Base-by-base conservation (phyloP, 2,888 invertebrate species). In the Leptothorax acervorum region DNA sequence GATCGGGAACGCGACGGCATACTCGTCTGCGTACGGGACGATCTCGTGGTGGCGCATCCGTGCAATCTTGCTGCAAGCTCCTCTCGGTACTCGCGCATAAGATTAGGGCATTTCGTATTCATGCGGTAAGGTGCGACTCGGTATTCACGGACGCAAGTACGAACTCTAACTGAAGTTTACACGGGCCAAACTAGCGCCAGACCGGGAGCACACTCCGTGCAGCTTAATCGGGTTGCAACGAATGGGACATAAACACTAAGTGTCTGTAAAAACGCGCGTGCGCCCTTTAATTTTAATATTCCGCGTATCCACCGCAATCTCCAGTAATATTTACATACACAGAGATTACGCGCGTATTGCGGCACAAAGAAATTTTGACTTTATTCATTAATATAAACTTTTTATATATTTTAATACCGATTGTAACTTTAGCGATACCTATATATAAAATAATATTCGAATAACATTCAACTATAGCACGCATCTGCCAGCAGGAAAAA, bases 61-160 rank as follows among this genome's bases (percentile, higher is more conserved):
- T 57, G 70, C 85, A 85, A 85, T 85, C 82, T 76, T 83, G 85
- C 71, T 48, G 57, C 68, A 53, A 85, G 39, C 62, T 74, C 35
- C 76, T 60, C 74, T 65, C 74, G 63, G 28, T 71, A 83, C 39
- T 42, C 57, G 51, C 73, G 68, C 82, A 65, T 76, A 87, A 89
- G 88, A 91, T 90, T 90, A 90, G 87, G 74, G 85, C 84, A 90
- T 91, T 90, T 90, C 86, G 90, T 91, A 90, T 89, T 91, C 90
- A 90, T 87, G 86, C 82, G 85, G 86, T 87, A 87, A 89, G 90
- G 87, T 86, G 88, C 85, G 86, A 86, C 87, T 86, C 86, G 88
- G 89, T 86, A 86, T 87, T 87, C 87, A 83, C 63, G 84, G 87
- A 75, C 83, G 84, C 85, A 87, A 71, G 86, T 88, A 88, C 86